Conservation (phyloP, 2,888 invertebrate genomes). For the Petrophora chlorosata region DNA sequence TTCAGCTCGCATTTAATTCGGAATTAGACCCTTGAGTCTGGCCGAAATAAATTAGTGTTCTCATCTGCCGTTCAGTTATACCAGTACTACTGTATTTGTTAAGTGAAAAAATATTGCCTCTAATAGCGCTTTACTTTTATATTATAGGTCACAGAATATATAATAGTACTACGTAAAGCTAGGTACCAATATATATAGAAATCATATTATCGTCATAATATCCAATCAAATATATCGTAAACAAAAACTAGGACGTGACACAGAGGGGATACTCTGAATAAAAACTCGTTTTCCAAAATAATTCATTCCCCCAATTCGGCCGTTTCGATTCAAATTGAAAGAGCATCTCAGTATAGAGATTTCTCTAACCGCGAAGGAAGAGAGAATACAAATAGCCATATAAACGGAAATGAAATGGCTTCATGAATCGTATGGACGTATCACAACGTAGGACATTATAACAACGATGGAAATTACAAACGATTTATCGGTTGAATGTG, state of each 20-base stretch:
- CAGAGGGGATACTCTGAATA: constrained; percentile 60
- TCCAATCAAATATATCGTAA: too few relatives aligned
- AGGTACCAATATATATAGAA: too few relatives aligned
- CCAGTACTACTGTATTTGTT: neutral
- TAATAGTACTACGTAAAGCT: too few relatives aligned
- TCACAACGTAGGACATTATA: constrained; percentile 58
- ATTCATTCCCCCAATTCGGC: constrained; percentile 76
- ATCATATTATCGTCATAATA: too few relatives aligned
- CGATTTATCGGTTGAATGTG: constrained; percentile 40
- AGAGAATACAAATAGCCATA: constrained; percentile 78
- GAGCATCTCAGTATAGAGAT: constrained; percentile 76
- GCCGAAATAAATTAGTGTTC: constrained; percentile 21
- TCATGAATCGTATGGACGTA: constrained; percentile 70
- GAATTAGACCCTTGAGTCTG: constrained; percentile 26
- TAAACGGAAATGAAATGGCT: constrained; percentile 77
- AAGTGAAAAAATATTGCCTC: neutral
- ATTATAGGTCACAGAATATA: too few relatives aligned
- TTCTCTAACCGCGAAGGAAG: constrained; percentile 73
- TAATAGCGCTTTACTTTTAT: too few relatives aligned
- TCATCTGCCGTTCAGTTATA: constrained; percentile 10
- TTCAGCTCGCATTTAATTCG: constrained; percentile 25
- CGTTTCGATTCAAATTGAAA: constrained; percentile 81
- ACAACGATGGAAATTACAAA: constrained; percentile 52
- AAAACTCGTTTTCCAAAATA: constrained; percentile 71
- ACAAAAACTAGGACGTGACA: constrained; percentile 58